Base-by-base conservation (phyloP, 2,888 invertebrate species). In the Morinoia aosen region DNA sequence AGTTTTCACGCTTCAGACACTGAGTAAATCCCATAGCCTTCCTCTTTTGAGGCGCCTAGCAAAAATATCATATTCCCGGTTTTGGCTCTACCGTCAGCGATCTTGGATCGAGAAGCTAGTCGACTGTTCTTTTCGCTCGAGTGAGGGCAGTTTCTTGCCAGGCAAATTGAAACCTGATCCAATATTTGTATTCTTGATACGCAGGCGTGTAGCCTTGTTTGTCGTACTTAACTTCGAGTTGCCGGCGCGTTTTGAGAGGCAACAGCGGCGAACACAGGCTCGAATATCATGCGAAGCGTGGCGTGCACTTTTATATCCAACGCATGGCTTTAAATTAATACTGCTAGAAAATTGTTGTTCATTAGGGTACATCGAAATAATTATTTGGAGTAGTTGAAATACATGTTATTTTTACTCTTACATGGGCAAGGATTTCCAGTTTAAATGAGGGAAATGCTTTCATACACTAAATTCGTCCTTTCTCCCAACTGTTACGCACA, bases 121-220 rank as follows among this genome's bases (percentile, higher is more conserved):
- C 19, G 76, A 40, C 48, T 90, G 39, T 93, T 93, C 56, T 93
- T 93, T 93, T 56, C 93, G 93, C 93, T 93, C 93, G 93, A 93
- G 57, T 57, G 93, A 93, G 33, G 48, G 93, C 57, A 56, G 39
- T 93, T 57, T 48, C 39, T 48, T 57, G 93, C 93, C 93, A 25
- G 56, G 57, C 93, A 93, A 93, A 93, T 93, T 93, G 93, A 93
- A 93, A 93, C 93, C 57, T 93, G 93, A 93, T 93, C 93, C 93
- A 93, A 93, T 93, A 93, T 93, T 93, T 93, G 93, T n/a, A 93
- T 93, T 93, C 48, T 93, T 93, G 93, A 93, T 93, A 93, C 93
- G 58, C 93, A 33, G 56, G 57, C 56, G n/a, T 93, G 58, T 93
- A 48, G 93, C n/a, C 93, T 93, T 93, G 93, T 93, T 93, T 93